Percentiles rank a stretch among this genome's conserved stretches.
Evolutionary conservation across 92 coral and sea anemone species (phyloP).

Genomic region (Phenganax stokvisi): DNA sequence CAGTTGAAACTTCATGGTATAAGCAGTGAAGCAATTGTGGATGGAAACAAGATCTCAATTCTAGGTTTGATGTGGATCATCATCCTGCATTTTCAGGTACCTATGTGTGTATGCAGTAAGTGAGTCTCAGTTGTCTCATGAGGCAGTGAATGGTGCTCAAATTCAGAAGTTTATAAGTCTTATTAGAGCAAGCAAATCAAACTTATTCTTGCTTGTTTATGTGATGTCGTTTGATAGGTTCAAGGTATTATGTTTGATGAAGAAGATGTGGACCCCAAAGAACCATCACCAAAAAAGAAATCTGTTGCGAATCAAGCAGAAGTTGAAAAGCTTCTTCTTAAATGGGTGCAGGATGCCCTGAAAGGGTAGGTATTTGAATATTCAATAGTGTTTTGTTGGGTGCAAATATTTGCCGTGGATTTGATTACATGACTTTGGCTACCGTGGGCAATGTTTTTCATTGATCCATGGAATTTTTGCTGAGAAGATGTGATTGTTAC

Average conservation of each 20-base stretch:
- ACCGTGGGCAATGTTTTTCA: too few relatives aligned
- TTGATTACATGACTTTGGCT: not conserved
- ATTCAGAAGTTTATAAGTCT: not conserved
- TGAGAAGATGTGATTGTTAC: too few relatives aligned
- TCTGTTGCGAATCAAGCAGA: slow-evolving; percentile 32
- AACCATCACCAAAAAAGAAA: slow-evolving; percentile 17
- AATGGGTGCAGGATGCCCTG: slow-evolving; percentile 83
- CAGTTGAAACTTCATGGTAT: slow-evolving; percentile 89
- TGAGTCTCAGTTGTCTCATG: not conserved
- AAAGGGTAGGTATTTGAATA: slow-evolving; percentile 51
- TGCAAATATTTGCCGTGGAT: not conserved
- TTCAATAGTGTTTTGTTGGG: too few relatives aligned
- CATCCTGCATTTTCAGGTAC: slow-evolving; percentile 92
- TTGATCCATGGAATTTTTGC: too few relatives aligned
- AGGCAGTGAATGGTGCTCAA: not conserved
- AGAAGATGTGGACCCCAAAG: not conserved
- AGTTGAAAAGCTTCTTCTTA: slow-evolving; percentile 45
- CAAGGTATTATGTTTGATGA: slow-evolving; percentile 31
- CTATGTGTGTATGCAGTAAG: not conserved
- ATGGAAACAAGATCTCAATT: slow-evolving; percentile 73
- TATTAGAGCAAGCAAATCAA: too few relatives aligned
- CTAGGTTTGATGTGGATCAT: slow-evolving; percentile 93
- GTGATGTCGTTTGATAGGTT: not conserved
- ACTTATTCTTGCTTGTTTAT: not conserved
- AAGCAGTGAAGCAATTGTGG: slow-evolving; percentile 76